phyloP scores from a whole-genome alignment of 2,797 vertebrate species.

The Hippocampus kuda region DNA sequence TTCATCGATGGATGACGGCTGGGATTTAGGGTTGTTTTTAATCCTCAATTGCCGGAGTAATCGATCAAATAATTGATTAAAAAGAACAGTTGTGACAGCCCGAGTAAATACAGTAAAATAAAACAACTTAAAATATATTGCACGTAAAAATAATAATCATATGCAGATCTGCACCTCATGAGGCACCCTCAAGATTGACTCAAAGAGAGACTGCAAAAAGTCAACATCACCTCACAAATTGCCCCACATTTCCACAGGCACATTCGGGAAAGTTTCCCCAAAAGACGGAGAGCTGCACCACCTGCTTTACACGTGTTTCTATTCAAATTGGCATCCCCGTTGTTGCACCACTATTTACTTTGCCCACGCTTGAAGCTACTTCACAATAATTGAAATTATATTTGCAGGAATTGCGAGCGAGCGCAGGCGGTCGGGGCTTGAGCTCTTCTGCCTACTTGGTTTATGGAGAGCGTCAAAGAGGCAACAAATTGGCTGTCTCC shows the following conservation, averaged over 20 bases:
- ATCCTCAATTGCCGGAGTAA: too few species aligned
- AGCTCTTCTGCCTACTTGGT: neutral
- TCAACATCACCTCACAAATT: neutral
- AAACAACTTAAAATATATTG: too few species aligned
- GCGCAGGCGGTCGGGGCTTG: neutral
- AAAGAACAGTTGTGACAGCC: too few species aligned
- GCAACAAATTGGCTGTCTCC: slow-evolving; percentile 58
- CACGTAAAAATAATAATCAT: too few species aligned
- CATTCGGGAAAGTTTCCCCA: neutral
- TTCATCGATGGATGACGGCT: too few species aligned
- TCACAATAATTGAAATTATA: slow-evolving; percentile 2
- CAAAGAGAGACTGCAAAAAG: neutral
- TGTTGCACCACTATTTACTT: neutral
- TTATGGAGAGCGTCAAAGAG: slow-evolving; percentile 43
- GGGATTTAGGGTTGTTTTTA: too few species aligned
- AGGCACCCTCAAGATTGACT: neutral
- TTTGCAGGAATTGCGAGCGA: neutral
- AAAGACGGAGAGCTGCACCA: neutral
- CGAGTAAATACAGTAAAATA: too few species aligned
- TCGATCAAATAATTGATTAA: too few species aligned
- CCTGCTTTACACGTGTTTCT: neutral
- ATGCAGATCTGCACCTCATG: neutral
- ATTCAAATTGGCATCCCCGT: neutral
- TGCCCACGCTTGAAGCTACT: neutral
- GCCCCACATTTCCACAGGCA: neutral